A percentile compares a stretch with the other conserved stretches of the same genome.
Evolutionary conservation across 2,113 vertebrate genomes (phyloP).

Genomic region (Rhodinocichla rosea): DNA sequence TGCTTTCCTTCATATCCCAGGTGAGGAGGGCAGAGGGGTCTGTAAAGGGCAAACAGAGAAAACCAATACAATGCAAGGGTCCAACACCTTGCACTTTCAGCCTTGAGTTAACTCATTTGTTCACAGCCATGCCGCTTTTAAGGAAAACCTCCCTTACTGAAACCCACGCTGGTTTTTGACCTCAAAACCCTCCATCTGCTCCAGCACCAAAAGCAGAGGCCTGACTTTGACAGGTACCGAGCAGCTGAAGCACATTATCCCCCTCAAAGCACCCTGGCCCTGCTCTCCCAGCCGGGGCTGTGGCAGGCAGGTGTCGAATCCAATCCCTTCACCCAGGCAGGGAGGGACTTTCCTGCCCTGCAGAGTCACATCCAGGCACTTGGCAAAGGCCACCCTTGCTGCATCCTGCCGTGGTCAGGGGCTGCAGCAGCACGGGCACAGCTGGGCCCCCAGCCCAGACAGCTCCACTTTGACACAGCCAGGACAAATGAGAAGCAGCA

Average conservation of each 20-base stretch:
- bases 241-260: constrained; percentile 1
- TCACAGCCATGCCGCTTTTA: fast-evolving
- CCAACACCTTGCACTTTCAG: neutral
- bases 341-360: neutral
- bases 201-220: neutral
- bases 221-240: neutral
- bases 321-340: neutral
- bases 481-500: neutral
- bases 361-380: neutral
- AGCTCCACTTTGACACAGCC: neutral
- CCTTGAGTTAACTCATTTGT: neutral
- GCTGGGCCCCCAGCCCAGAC: neutral
- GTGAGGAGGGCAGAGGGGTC: no score
- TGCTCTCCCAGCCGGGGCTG: neutral
- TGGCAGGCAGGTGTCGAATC: neutral
- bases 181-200: neutral
- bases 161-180: neutral
- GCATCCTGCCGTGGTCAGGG: neutral
- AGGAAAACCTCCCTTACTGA: neutral
- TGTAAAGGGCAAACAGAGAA: neutral
- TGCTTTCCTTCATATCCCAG: neutral
- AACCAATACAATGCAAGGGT: no score
- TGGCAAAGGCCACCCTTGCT: constrained; percentile 13
- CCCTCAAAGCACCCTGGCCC: neutral
- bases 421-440: neutral